These are phyloP conservation scores for Coptodon rendalli DNA, from an alignment of 2,113 vertebrate genomes.

Conservation along the genomic window DNA sequence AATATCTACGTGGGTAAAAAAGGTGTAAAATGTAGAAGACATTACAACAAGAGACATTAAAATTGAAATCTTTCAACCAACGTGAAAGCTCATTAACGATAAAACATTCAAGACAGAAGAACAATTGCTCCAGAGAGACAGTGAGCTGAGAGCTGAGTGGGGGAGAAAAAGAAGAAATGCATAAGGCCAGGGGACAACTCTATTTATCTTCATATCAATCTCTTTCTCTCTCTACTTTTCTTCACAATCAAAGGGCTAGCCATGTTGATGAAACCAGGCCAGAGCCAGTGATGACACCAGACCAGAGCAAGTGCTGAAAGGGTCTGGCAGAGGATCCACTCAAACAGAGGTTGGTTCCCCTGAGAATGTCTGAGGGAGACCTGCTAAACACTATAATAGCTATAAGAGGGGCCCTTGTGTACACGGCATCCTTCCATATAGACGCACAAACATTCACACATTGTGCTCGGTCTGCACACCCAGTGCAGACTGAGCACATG, in stretches of 20 bases:
- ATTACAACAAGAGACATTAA: not conserved
- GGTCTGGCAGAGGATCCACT: conserved; percentile 12
- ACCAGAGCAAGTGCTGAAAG: conserved; percentile 47
- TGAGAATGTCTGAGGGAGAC: conserved; percentile 18
- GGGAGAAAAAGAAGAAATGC: conserved; percentile 2
- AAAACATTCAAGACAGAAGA: not conserved
- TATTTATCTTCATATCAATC: conserved; percentile 21
- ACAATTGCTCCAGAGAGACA: not conserved
- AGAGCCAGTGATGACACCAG: conserved; percentile 29
- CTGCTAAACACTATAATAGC: conserved; percentile 41
- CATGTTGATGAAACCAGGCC: conserved; percentile 27
- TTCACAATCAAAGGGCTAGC: conserved; percentile 41
- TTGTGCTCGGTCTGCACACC: not conserved
- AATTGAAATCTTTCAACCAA: not conserved
- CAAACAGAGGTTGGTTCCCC: conserved; percentile 23
- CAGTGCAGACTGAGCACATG: not conserved
- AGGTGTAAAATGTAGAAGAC: not conserved
- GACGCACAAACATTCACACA: conserved; percentile 30
- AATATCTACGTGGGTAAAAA: not conserved
- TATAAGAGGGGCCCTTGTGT: conserved; percentile 38
- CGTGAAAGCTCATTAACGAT: not conserved
- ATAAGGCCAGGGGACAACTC: conserved; percentile 7
- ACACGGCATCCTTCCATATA: conserved; percentile 25
- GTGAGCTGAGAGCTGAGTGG: not conserved
- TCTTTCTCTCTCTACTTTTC: conserved; percentile 11